phyloP scores from a whole-genome alignment of 64 coral and sea anemone species.

The Montipora cactus region DNA sequence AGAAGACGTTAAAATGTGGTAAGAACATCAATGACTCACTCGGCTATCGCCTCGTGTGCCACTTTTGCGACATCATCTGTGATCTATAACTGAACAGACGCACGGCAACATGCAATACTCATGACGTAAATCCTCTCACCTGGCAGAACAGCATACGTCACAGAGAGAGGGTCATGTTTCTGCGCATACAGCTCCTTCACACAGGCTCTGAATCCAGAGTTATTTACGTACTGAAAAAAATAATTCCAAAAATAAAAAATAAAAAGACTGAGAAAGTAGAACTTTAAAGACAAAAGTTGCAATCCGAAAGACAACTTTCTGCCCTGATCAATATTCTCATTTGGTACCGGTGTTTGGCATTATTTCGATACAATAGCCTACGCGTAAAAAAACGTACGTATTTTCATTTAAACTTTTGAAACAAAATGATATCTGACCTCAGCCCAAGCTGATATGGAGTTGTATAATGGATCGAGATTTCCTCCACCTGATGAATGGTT shows the following conservation, averaged over 20 bases:
- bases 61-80: too few relatives aligned
- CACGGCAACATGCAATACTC: too few relatives aligned
- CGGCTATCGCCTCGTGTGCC: too few relatives aligned
- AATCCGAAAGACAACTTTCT: too few relatives aligned
- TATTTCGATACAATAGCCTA: too few relatives aligned
- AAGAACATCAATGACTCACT: too few relatives aligned
- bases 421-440: constrained; percentile 11
- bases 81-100: too few relatives aligned
- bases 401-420: not conserved
- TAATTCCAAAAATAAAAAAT: not conserved
- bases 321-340: too few relatives aligned
- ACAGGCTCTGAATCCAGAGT: constrained; percentile 49
- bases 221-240: constrained; percentile 21
- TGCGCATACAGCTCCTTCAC: constrained; percentile 46
- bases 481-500: constrained; percentile 61
- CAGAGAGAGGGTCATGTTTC: constrained; percentile 40
- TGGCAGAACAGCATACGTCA: constrained; percentile 45
- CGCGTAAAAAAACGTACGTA: too few relatives aligned
- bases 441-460: constrained; percentile 62
- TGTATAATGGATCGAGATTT: constrained; percentile 56
- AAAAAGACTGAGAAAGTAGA: not conserved
- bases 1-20: too few relatives aligned
- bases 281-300: not conserved
- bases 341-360: too few relatives aligned
- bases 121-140: not conserved